phyloP scores from a whole-genome alignment of 1,140 invertebrate genomes.

The Bombus superbus region DNA sequence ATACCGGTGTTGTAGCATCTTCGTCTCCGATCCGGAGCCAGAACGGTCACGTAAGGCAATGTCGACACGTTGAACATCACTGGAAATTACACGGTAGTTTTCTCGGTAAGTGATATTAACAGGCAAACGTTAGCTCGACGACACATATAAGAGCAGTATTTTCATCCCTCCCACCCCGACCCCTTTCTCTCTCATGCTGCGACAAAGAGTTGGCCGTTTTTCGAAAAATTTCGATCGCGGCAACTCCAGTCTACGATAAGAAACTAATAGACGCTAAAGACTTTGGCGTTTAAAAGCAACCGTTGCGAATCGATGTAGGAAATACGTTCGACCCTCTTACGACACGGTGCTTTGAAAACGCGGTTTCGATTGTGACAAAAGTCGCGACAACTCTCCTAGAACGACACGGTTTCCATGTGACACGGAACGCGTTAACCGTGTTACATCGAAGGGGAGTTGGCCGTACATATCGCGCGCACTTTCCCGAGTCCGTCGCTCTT shows the following conservation, averaged over 20 bases:
- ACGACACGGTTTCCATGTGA: neutral
- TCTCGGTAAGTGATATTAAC: slow-evolving; percentile 37
- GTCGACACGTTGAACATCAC: slow-evolving; percentile 48
- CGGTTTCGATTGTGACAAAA: neutral
- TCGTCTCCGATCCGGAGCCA: slow-evolving; percentile 12
- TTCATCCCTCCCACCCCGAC: neutral
- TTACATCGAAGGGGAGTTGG: too few relatives aligned
- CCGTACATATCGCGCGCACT: neutral
- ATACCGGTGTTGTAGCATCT: slow-evolving; percentile 29
- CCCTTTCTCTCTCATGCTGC: neutral
- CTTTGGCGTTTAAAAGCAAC: neutral
- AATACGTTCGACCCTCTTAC: neutral
- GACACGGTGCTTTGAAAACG: too few relatives aligned
- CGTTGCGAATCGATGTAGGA: neutral
- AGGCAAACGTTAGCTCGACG: slow-evolving; percentile 28
- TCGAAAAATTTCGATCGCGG: neutral
- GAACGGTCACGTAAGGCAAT: slow-evolving; percentile 33
- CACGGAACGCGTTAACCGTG: too few relatives aligned
- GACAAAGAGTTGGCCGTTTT: neutral
- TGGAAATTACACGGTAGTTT: slow-evolving; percentile 59
- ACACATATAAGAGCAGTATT: slow-evolving; percentile 48
- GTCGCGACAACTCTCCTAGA: neutral
- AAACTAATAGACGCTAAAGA: neutral
- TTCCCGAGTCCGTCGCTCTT: neutral
- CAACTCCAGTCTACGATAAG: neutral